phyloP scores from a whole-genome alignment of 2,888 invertebrate genomes.

The Ophion ellenae region DNA sequence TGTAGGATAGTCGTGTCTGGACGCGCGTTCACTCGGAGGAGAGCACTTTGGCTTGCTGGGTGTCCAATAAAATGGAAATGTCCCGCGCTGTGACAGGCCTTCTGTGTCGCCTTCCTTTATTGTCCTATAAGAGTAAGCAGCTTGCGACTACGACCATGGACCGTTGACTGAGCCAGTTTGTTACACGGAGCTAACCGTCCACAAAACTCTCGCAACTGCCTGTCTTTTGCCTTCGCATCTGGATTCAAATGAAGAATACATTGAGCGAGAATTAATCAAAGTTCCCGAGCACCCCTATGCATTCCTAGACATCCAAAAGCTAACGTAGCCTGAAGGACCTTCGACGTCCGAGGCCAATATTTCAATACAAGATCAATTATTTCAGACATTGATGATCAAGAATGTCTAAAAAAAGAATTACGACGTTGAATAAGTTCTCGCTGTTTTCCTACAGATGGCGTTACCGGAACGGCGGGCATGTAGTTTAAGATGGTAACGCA shows the following conservation, averaged over 20 bases:
- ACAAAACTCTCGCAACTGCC: constrained; percentile 19
- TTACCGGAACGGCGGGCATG: too few relatives aligned
- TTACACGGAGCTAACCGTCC: constrained; percentile 12
- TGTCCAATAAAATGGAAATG: constrained; percentile 83
- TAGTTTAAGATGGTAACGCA: too few relatives aligned
- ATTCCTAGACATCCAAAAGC: neutral
- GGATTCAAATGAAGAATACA: neutral
- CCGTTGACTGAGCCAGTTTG: constrained; percentile 16
- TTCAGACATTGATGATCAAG: neutral
- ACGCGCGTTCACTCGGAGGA: constrained; percentile 26
- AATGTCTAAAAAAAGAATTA: too few relatives aligned
- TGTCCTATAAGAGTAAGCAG: constrained; percentile 72
- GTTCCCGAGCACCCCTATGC: neutral
- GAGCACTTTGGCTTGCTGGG: constrained; percentile 39
- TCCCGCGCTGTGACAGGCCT: constrained; percentile 76
- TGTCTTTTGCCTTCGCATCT: neutral
- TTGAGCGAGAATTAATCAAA: neutral
- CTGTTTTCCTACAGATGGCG: too few relatives aligned
- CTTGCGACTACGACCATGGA: constrained; percentile 56
- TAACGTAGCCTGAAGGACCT: neutral
- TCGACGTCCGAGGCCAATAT: neutral
- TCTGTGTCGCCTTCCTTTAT: constrained; percentile 67
- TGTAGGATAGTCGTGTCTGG: constrained; percentile 67
- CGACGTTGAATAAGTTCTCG: too few relatives aligned
- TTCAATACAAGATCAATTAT: neutral